Evolutionary conservation across 1,140 invertebrate species (phyloP).

Genomic region (Alviniconcha marisindica): DNA sequence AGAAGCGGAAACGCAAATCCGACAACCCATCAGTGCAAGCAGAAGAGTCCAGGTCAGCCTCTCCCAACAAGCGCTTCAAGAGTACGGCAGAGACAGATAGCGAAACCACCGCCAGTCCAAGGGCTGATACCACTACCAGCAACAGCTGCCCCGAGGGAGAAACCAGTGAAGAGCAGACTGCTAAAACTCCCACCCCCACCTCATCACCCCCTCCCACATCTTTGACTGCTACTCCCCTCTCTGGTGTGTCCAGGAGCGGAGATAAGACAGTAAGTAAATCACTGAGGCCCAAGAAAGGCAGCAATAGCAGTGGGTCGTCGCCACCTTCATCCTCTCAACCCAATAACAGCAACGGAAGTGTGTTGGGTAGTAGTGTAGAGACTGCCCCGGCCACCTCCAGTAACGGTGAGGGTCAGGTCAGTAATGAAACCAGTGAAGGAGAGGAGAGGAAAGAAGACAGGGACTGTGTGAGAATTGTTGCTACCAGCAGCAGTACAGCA

Average conservation of each 20-base stretch:
- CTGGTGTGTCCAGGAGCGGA: background rate
- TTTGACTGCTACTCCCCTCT: background rate
- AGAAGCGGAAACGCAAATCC: constrained; percentile 28
- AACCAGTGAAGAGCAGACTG: background rate
- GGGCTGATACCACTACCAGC: background rate
- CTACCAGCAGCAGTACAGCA: too few species aligned
- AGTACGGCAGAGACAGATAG: constrained; percentile 7
- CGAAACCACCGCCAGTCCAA: background rate
- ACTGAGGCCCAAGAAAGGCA: constrained; percentile 29
- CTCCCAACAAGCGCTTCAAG: constrained; percentile 31
- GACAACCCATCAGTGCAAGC: background rate
- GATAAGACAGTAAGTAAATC: constrained; percentile 25
- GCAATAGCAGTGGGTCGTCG: background rate
- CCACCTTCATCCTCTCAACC: background rate
- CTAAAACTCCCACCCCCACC: background rate
- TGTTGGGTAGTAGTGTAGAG: background rate
- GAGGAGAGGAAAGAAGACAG: background rate
- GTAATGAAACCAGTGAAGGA: background rate
- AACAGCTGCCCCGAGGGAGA: background rate
- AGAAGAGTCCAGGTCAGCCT: constrained; percentile 27
- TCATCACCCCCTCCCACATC: background rate
- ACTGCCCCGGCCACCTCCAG: background rate
- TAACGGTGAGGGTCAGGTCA: background rate
- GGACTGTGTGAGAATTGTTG: background rate
- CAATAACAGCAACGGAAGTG: background rate